These are phyloP conservation scores for Spilarctia lutea DNA, from an alignment of 2,888 invertebrate genomes.

Conservation along the genomic window DNA sequence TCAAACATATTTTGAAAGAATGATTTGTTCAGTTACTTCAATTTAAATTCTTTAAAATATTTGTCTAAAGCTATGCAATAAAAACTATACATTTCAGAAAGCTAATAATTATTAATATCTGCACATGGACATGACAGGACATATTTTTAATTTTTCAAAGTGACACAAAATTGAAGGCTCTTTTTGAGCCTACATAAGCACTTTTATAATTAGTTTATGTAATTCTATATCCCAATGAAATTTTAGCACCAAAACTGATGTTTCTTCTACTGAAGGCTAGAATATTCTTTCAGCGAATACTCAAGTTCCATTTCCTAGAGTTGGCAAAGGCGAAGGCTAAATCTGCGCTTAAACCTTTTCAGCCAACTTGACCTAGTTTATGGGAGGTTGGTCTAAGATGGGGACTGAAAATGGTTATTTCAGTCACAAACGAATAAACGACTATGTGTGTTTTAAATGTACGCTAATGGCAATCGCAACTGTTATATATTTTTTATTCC, in stretches of 20 bases:
- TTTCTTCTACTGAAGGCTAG: conserved; percentile 51
- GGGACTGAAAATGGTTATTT: neutral
- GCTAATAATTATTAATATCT: too few species aligned
- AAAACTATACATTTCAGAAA: too few species aligned
- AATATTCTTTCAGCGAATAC: conserved; percentile 70
- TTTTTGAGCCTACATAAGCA: neutral
- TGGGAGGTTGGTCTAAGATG: conserved; percentile 43
- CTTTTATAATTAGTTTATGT: neutral
- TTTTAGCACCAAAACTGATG: neutral
- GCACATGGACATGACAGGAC: too few species aligned
- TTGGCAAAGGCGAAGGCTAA: conserved; percentile 70
- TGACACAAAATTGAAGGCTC: too few species aligned
- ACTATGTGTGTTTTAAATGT: too few species aligned
- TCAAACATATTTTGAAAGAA: too few species aligned
- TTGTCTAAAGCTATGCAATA: too few species aligned
- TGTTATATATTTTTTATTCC: neutral
- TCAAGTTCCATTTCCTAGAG: conserved; percentile 76
- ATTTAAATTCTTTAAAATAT: too few species aligned
- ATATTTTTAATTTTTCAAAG: too few species aligned
- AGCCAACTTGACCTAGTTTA: conserved; percentile 77
- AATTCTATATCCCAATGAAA: conserved; percentile 23
- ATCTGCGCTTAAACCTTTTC: conserved; percentile 81
- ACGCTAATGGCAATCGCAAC: too few species aligned
- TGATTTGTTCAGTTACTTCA: too few species aligned
- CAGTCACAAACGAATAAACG: neutral